A percentile compares a stretch with the other conserved stretches of the same genome.
Conservation (phyloP, 2,888 invertebrate species). For the Drosophila merina region DNA sequence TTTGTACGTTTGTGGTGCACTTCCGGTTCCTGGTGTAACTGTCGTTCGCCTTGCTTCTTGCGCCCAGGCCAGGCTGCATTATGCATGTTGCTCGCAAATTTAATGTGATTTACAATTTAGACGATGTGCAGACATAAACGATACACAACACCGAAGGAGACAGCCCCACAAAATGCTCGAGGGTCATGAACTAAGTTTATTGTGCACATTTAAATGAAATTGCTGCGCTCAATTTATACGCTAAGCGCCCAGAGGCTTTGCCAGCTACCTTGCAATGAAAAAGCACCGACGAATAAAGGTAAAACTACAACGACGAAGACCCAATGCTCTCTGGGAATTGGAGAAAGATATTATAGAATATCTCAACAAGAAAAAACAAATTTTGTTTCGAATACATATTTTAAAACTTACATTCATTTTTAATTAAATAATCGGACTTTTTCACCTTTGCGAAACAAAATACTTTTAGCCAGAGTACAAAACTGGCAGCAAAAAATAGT, state of each 20-base stretch:
- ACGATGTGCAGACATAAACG: conserved; percentile 49
- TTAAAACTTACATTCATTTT: neutral
- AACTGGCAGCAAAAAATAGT: neutral
- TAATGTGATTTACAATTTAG: conserved; percentile 73
- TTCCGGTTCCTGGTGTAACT: conserved; percentile 56
- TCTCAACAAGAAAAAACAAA: neutral
- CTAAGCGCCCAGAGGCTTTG: conserved; percentile 68
- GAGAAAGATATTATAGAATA: too few relatives aligned
- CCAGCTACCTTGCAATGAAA: conserved; percentile 22
- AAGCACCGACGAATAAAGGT: conserved; percentile 14
- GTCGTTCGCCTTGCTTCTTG: conserved; percentile 26
- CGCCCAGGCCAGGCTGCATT: conserved; percentile 48
- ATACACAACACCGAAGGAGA: conserved; percentile 20
- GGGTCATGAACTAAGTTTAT: conserved; percentile 78
- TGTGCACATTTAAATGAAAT: conserved; percentile 80
- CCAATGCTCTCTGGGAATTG: conserved; percentile 4
- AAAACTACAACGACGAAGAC: conserved; percentile 8
- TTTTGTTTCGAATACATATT: neutral
- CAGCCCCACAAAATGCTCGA: conserved; percentile 34
- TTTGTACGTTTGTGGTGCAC: conserved; percentile 39
- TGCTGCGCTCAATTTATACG: conserved; percentile 78
- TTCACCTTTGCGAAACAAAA: neutral
- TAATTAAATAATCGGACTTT: neutral
- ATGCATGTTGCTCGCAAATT: conserved; percentile 69
- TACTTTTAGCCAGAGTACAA: too few relatives aligned